phyloP scores from a whole-genome alignment of 2,797 vertebrate species.

The Falco concolor region DNA sequence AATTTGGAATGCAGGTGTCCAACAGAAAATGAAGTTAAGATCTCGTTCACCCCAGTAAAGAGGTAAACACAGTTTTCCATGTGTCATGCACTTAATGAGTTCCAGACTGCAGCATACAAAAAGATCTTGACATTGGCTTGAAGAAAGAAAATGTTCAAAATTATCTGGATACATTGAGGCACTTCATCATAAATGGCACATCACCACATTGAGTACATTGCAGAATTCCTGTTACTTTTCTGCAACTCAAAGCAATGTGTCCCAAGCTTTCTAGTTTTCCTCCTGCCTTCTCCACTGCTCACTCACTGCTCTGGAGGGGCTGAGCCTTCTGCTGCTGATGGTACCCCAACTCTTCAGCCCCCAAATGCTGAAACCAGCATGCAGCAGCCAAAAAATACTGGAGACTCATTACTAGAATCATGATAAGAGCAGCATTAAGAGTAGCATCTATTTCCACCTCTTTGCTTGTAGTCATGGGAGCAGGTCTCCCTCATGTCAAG shows the following conservation, averaged over 20 bases:
- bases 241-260: neutral
- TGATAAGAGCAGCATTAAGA: rapidly evolving
- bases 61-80: neutral
- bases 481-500: neutral
- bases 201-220: neutral
- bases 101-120: neutral
- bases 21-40: neutral
- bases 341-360: neutral
- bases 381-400: neutral
- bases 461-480: neutral
- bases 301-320: neutral
- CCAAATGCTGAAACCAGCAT: neutral
- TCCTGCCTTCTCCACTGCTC: neutral
- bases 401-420: neutral
- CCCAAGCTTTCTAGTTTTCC: neutral
- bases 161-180: neutral
- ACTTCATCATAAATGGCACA: neutral
- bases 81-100: neutral
- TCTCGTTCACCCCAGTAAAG: neutral
- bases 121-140: neutral
- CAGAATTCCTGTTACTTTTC: neutral
- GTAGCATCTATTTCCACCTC: neutral
- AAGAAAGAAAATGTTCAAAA: slow-evolving; percentile 8
- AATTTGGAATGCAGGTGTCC: neutral
- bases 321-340: neutral